Base-by-base conservation (phyloP, 2,888 invertebrate genomes). In the Lobophora halterata region DNA sequence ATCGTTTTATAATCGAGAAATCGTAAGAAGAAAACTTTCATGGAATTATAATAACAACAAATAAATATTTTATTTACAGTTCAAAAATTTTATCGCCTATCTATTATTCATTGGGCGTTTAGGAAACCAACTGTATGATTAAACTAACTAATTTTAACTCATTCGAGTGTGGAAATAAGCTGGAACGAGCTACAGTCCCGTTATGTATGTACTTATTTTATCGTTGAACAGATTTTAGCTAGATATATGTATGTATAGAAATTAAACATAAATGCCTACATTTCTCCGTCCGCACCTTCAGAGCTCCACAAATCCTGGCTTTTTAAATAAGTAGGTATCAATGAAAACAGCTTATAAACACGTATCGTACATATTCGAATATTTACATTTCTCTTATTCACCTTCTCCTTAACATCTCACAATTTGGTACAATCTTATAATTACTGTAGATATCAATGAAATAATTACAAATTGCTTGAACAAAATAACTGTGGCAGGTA, bases 51-150 rank as follows among this genome's bases (percentile, higher is more conserved):
- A 79, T 79, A 87, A 87, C 83, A 83, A 76, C 78, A 86, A 87
- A 87, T 87, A 85, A 85, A 82, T 80, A 79, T 85, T 79, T 85
- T 87, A 87, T 86, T 81, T 86, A 87, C 86, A 87, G 72, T 77
- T 70, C 37, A 77, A 81, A 75, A 71, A 61, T 76, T 79, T 81
- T 79, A 77, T 79, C 72, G 73, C 83, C 85, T 83, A 85, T 79
- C 82, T 85, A 86, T 82, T 73, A 71, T 65, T 58, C 58, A 61
- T 74, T 56, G 69, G 78, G 75, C 72, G 70, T 65, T 64, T 58
- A 61, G 61, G 58, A 76, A 74, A 74, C 63, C 48, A 69, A 69
- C 52, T 58, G 47, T 55, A 58, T 43, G 46, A 61, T 50, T 52
- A 37, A 63, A 62, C 58, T 65, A 65, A 63, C 55, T 56, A 61